Base-by-base conservation (phyloP, 2,888 invertebrate species). In the Cantharis rufa region DNA sequence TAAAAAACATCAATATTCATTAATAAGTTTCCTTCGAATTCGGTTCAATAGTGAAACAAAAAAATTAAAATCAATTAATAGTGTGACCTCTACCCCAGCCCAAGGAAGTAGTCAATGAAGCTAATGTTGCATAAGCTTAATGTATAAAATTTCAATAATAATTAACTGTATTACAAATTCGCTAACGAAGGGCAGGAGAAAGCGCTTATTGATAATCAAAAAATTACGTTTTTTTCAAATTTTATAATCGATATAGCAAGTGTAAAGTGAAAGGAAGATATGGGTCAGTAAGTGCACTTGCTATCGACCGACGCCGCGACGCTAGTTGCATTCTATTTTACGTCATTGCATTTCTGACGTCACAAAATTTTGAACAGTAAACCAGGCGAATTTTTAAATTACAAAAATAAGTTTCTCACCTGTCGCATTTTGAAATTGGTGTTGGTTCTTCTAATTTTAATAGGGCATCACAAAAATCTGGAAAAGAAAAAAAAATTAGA, bases 261-360 rank as follows among this genome's bases (percentile, higher is more conserved):
- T 75, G 80, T 77, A 81, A 83, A 85, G 84, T 85, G 84, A 84
- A 84, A 85, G 84, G 84, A 77, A 78, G 82, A 86, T 86, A 85
- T 87, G 86, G 87, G 87, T 87, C 87, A 87, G 85, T 86, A 83
- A 84, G 86, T 84, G 83, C 84, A 77, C 79, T 61, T 64, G 73
- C 63, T 80, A 81, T 81, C 80, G 81, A 81, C 78, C 79, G 78
- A 77, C 79, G 82, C 79, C 82, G 82, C 80, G 83, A 78, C 79
- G 74, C 80, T 79, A 81, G 82, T 80, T 82, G 83, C 82, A 83
- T 80, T 80, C 80, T 66, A 74, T 78, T 72, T 71, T 80, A 84
- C 85, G 85, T 84, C 84, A 84, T 81, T 82, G 81, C 78, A 82
- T 79, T 75, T 72, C 69, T 79, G 79, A 79, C 79, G 79, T 79